Evolutionary conservation across 64 coral and sea anemone species (phyloP), one percentile per base, ranked within the genome.

Genomic region (Montipora sp.): DNA sequence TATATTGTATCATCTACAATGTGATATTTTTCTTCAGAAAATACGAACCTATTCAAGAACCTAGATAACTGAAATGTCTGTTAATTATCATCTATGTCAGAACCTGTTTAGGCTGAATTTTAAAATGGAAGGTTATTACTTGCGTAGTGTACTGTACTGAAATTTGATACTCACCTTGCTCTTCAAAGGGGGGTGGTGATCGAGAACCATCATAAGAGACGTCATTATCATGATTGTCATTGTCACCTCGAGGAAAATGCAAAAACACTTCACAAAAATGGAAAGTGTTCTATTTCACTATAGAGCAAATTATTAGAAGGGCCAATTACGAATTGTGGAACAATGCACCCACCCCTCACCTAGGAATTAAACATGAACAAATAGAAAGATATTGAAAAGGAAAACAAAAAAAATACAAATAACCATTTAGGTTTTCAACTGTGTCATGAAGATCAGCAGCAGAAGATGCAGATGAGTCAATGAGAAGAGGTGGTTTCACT

Each of bases 381-480:
- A 36, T 36, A 36, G 27, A 36, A 36, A 36, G 27, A 36, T 36
- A 36, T 36, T 36, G 27, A 36, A 36, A 36, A 36, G 27, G 27
- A 36, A 36, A 36, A 36, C 27, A 1, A 65, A 65, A 65, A 65
- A 65, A 14, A 65, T 9, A 65, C 60, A 65, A 65, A 65, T 65
- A 65, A 11, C 15, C 11, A 65, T 65, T 65, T 65, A 15, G 12
- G 15, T 73, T 4, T 5, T 73, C 10, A 73, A 73, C 70, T 73
- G 70, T 73, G 4, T 73, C 70, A 73, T 19, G 10, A 73, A 73
- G 70, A 24, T 73, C 70, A 73, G 70, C 70, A 7, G 70, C 43
- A n/a, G 70, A 23, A 73, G 70, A 23, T 58, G 80, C 80, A 21
- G 49, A 50, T 81, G 79, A 81, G 79, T 81, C 46, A 53, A 21